These are phyloP conservation scores for Julus scanicus DNA, from an alignment of 2,888 invertebrate genomes.

Conservation along the genomic window DNA sequence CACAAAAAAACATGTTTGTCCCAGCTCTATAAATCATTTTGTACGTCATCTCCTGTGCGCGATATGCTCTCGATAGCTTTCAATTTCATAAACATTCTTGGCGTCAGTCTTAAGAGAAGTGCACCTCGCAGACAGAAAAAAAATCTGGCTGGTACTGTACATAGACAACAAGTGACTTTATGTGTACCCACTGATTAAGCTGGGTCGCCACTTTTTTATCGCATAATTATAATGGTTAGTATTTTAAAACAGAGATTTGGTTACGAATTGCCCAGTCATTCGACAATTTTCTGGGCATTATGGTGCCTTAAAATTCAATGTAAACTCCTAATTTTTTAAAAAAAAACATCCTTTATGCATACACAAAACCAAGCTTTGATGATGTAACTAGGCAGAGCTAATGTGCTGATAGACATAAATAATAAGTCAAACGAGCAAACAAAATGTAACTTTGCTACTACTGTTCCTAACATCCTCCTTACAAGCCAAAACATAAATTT, in stretches of 20 bases:
- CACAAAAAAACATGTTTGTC: neutral
- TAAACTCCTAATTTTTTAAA: too few relatives aligned
- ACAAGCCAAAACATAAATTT: constrained; percentile 30
- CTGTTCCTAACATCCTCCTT: constrained; percentile 12
- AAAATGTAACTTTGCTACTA: neutral
- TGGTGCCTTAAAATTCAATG: neutral
- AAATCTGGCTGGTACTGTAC: neutral
- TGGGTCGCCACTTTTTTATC: neutral
- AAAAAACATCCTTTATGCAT: neutral
- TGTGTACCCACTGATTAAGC: neutral
- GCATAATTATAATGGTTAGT: neutral
- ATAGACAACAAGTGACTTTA: neutral
- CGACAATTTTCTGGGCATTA: neutral
- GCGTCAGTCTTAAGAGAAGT: constrained; percentile 20
- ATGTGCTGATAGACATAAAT: neutral
- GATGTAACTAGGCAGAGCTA: constrained; percentile 8
- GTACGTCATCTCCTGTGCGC: neutral
- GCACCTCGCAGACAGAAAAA: neutral
- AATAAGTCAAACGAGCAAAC: constrained; percentile 34
- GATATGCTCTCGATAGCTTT: neutral
- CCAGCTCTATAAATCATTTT: neutral
- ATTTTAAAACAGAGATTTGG: constrained; percentile 8
- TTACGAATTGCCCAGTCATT: neutral
- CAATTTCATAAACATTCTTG: constrained; percentile 13
- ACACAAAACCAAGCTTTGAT: neutral